Evolutionary conservation across 2,797 vertebrate species (phyloP).

Genomic region (Melanogrammus aeglefinus): DNA sequence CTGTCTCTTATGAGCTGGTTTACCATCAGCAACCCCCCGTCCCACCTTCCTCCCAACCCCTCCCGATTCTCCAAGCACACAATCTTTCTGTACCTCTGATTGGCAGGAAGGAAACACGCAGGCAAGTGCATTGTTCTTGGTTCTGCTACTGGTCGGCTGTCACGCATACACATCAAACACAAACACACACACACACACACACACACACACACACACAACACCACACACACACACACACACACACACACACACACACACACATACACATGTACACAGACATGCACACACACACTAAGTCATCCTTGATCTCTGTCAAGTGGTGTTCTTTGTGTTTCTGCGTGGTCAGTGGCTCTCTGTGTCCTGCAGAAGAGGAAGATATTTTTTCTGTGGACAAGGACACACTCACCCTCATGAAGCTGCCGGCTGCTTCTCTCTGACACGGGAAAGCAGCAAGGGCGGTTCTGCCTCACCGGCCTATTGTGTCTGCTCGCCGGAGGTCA

Average conservation of each 20-base stretch:
- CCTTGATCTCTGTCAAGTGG: not conserved
- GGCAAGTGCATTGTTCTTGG: conserved; percentile 38
- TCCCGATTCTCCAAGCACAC: conserved; percentile 1
- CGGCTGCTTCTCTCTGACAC: not conserved
- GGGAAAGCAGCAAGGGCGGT: not conserved
- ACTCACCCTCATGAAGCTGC: conserved; percentile 19
- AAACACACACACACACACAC: conserved; percentile 5
- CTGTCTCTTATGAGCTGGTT: no score
- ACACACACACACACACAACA: not conserved
- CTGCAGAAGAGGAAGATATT: conserved; percentile 31
- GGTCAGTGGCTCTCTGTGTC: conserved; percentile 27
- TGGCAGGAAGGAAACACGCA: conserved; percentile 41
- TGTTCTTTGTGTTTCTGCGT: not conserved
- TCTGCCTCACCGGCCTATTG: conserved; percentile 1
- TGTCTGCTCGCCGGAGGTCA: conserved; percentile 10
- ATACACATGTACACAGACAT: conserved; percentile 5
- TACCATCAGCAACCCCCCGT: no score
- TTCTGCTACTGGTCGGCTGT: conserved; percentile 29
- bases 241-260: not conserved
- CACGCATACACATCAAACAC: conserved; percentile 7
- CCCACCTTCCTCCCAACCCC: not conserved
- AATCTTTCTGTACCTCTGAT: conserved; percentile 29
- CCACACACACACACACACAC: conserved; percentile 9
- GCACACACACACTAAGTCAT: conserved; percentile 1
- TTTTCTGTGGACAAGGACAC: conserved; percentile 10